Conservation (phyloP, 2,113 vertebrate genomes). For the Halcyon senegalensis region DNA sequence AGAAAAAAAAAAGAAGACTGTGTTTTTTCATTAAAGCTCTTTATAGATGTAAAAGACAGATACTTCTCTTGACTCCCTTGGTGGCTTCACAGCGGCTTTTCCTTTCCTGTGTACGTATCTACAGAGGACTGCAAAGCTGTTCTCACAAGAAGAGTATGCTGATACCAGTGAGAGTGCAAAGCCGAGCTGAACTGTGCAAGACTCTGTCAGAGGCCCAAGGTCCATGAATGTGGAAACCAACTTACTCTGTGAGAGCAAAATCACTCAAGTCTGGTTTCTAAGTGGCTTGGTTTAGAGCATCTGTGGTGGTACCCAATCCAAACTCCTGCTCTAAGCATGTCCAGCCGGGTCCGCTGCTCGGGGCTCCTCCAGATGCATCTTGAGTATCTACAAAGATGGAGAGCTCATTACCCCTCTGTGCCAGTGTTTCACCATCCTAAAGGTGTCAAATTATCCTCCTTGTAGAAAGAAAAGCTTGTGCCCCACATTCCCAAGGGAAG, state of each 20-base stretch:
- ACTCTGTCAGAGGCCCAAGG: neutral
- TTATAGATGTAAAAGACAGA: neutral
- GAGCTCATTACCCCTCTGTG: neutral
- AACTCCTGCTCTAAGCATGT: accelerated
- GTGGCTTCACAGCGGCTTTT: neutral
- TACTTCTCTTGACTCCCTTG: neutral
- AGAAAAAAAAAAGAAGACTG: neutral
- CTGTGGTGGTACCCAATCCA: neutral
- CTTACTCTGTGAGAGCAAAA: neutral
- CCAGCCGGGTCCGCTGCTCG: neutral
- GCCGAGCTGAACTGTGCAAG: neutral
- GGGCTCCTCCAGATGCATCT: neutral
- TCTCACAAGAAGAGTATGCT: neutral
- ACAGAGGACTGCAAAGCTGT: neutral
- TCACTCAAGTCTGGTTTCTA: neutral
- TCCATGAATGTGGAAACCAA: neutral
- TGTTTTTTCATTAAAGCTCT: neutral
- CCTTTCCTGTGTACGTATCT: neutral
- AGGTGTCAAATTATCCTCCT: neutral
- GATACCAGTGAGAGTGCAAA: neutral
- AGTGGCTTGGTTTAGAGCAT: neutral
- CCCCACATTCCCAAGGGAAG: neutral
- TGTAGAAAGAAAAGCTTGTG: neutral
- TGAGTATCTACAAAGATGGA: neutral
- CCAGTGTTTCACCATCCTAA: neutral